Evolutionary conservation across 92 coral and sea anemone genomes (phyloP).

Genomic region (Bergia sp.): DNA sequence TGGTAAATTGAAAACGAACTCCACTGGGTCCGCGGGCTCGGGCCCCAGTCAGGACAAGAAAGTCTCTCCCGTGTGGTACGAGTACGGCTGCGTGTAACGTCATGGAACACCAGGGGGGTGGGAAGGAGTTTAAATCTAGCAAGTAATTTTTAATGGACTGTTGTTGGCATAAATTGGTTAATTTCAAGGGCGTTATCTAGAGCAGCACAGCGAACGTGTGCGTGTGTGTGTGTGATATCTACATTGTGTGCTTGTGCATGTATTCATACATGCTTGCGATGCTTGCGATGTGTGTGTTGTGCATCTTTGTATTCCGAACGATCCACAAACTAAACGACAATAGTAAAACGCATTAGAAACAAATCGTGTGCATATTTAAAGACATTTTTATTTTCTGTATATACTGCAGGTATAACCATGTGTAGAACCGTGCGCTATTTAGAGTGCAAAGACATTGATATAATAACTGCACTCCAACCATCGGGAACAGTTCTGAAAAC

Average conservation of each 20-base stretch:
- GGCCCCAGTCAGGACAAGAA: slow-evolving; percentile 49
- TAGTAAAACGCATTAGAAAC: neutral
- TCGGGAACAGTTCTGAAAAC: neutral
- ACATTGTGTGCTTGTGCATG: neutral
- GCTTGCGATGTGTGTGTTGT: neutral
- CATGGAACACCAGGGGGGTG: neutral
- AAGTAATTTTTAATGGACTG: too few species aligned
- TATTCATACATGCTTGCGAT: neutral
- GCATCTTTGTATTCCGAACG: neutral
- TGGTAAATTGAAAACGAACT: neutral
- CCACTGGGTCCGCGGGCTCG: slow-evolving; percentile 21
- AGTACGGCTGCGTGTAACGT: slow-evolving; percentile 79
- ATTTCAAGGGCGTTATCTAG: neutral
- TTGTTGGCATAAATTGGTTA: neutral
- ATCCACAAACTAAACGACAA: neutral
- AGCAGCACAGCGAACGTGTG: neutral
- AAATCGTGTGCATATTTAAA: neutral
- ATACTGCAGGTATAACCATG: neutral
- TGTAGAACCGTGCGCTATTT: too few species aligned
- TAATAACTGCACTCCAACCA: too few species aligned
- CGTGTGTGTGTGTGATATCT: neutral
- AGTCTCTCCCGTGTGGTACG: slow-evolving; percentile 79
- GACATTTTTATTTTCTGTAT: neutral
- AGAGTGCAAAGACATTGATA: neutral
- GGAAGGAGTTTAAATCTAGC: neutral